Evolutionary conservation across 2,797 vertebrate species (phyloP).

Genomic region (Loriculus beryllinus): DNA sequence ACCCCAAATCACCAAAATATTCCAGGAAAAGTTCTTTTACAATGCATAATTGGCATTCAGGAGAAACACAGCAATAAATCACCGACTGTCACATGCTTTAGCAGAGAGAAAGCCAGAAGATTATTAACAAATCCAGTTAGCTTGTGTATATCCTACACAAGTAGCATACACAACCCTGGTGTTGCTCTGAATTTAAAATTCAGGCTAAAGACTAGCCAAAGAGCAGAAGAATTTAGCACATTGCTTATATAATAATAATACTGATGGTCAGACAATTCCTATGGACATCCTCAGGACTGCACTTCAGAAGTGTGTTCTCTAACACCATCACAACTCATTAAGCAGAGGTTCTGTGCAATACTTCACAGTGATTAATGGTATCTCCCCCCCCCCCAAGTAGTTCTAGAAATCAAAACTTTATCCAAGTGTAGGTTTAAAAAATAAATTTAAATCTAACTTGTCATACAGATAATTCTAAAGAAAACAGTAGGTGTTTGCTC

Average conservation of each 20-base stretch:
- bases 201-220: neutral
- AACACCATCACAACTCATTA: neutral
- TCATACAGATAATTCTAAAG: neutral
- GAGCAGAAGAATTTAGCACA: neutral
- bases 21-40: neutral
- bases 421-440: neutral
- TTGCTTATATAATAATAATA: neutral
- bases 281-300: rapidly evolving
- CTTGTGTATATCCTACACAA: neutral
- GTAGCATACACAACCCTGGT: neutral
- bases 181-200: neutral
- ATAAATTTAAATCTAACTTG: neutral
- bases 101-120: neutral
- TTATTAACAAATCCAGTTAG: neutral
- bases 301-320: neutral
- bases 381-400: neutral
- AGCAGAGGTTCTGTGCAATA: neutral
- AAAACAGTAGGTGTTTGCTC: neutral
- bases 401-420: neutral
- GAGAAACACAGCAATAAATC: neutral
- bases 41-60: neutral
- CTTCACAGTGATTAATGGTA: neutral
- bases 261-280: neutral
- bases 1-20: neutral
- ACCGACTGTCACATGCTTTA: neutral